phyloP scores from a whole-genome alignment of 2,797 vertebrate genomes.

The Chromis chromis region DNA sequence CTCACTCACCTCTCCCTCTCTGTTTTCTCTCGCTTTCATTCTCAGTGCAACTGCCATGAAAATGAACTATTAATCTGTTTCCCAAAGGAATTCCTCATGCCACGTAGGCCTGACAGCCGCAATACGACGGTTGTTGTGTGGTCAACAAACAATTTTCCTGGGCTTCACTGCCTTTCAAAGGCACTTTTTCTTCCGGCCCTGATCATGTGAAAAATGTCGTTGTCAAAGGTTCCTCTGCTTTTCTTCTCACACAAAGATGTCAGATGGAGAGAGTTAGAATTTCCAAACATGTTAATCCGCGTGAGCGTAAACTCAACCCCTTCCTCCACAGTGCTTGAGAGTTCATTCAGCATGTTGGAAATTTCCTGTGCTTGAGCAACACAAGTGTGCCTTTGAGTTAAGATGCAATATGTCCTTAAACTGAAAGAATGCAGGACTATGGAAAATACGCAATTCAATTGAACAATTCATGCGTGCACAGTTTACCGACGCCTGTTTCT shows the following conservation, averaged over 20 bases:
- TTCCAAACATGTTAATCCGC: constrained; percentile 85
- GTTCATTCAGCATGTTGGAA: constrained; percentile 74
- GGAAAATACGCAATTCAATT: constrained; percentile 44
- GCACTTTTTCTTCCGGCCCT: constrained; percentile 79
- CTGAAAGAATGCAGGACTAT: constrained; percentile 55
- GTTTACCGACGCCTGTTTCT: constrained; percentile 44
- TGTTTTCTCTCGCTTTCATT: constrained; percentile 46
- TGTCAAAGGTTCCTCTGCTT: constrained; percentile 85
- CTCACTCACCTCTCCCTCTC: constrained; percentile 26
- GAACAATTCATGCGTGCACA: constrained; percentile 37
- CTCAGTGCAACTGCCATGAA: constrained; percentile 81
- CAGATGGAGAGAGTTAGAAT: constrained; percentile 86
- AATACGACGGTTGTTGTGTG: constrained; percentile 85
- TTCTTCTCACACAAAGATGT: constrained; percentile 86
- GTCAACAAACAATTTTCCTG: constrained; percentile 90
- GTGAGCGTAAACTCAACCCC: constrained; percentile 78
- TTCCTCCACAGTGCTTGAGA: constrained; percentile 70
- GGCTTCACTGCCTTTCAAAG: constrained; percentile 89
- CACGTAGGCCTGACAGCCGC: constrained; percentile 84
- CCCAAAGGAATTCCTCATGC: constrained; percentile 86
- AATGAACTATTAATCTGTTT: constrained; percentile 88
- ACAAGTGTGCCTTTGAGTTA: constrained; percentile 70
- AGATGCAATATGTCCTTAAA: constrained; percentile 65
- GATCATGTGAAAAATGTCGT: constrained; percentile 87
- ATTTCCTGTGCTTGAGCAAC: constrained; percentile 79